A percentile compares a stretch with the other conserved stretches of the same genome.
Conservation (phyloP, 2,888 invertebrate genomes). For the Thelaira solivaga region DNA sequence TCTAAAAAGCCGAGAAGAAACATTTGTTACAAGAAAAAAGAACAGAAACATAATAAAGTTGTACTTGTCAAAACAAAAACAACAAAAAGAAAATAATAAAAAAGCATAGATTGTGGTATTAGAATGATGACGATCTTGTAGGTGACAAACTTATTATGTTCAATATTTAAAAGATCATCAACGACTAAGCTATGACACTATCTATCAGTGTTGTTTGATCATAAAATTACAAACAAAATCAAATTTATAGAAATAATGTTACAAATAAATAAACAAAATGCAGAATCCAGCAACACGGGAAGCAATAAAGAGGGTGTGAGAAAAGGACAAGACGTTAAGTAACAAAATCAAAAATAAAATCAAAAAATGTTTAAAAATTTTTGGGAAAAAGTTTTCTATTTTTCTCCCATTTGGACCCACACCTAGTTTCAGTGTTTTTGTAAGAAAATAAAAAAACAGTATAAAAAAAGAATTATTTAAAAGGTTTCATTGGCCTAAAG, state of each 20-base stretch:
- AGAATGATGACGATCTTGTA: conserved; percentile 66
- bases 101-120: conserved; percentile 35
- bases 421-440: too few relatives aligned
- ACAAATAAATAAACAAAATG: not conserved
- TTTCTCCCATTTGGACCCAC: too few relatives aligned
- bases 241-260: conserved; percentile 65
- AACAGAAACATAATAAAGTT: conserved; percentile 41
- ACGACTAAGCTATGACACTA: conserved; percentile 41
- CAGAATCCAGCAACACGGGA: too few relatives aligned
- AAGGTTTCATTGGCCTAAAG: not conserved
- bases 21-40: not conserved
- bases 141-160: conserved; percentile 74
- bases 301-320: too few relatives aligned
- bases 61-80: conserved; percentile 17
- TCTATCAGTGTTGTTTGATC: conserved; percentile 46
- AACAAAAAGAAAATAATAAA: not conserved
- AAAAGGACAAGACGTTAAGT: too few relatives aligned
- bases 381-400: too few relatives aligned
- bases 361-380: too few relatives aligned
- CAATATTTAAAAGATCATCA: conserved; percentile 46
- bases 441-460: too few relatives aligned
- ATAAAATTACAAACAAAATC: conserved; percentile 64
- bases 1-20: not conserved
- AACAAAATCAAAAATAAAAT: too few relatives aligned
- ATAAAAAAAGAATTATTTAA: not conserved